Base-by-base conservation (phyloP, 2,888 invertebrate species). In the Eupithecia exiguata region DNA sequence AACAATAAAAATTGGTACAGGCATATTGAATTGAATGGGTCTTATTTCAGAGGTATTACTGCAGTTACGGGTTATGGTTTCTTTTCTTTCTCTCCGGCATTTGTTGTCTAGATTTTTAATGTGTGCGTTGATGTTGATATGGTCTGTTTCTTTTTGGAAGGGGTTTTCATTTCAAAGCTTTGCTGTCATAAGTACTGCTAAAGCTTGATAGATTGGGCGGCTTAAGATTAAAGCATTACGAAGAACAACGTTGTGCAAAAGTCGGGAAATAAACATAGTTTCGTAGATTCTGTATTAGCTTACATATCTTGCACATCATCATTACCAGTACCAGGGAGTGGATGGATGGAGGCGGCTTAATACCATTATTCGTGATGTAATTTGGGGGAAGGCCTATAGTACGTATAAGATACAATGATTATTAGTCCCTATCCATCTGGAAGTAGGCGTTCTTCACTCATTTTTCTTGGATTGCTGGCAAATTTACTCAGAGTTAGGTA, bases 1-100 rank as follows among this genome's bases (percentile, higher is more conserved):
- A 75, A 75, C 72, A 75, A 75, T 75, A 70, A 70, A 72, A 75
- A 72, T 72, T 65, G 72, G 38, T 72, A 65, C 75, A 68, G 12
- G 58, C 73, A 40, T 61, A 70, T 68, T 74, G 58, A 58, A 72
- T 70, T 68, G 70, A 72, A 69, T 72, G 68, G 68, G 58, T 70
- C 70, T 49, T 75, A 72, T 75, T 75, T 75, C 75, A 75, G 62
- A 40, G 46, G 72, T 36, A 63, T 72, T 72, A 75, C 35, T 68
- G 62, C 53, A 1, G 62, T 62, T 35, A 62, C 62, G 62, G 62
- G 18, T 3, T 35, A 18, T 35, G 35, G 18, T 16, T 62, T 62
- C 35, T 35, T 62, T 62, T 62, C 35, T 30, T 35, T 62, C 30
- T 61, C 7, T 16, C 49, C 10, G 10, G 16, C 18, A 18, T 18